Evolutionary conservation across 2,888 invertebrate species (phyloP).

Genomic region (Pharmacophagus antenor): DNA sequence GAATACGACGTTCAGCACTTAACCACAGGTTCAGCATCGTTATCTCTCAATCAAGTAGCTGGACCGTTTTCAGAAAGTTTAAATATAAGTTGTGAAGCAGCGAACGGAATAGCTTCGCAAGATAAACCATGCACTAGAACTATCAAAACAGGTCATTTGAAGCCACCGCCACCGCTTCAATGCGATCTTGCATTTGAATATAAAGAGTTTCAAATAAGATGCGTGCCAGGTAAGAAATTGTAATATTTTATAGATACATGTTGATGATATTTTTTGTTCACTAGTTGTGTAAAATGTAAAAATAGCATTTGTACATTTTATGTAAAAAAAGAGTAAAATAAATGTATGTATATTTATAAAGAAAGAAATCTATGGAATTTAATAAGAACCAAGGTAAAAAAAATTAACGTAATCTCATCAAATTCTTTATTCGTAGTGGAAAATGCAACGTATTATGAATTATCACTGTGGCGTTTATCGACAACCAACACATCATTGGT

Average conservation of each 20-base stretch:
- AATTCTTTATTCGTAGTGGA: conserved; percentile 51
- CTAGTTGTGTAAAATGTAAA: too few relatives aligned
- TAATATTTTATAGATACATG: conserved; percentile 2
- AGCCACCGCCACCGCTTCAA: conserved; percentile 66
- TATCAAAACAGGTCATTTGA: conserved; percentile 62
- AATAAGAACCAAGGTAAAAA: too few relatives aligned
- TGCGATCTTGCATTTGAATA: conserved; percentile 70
- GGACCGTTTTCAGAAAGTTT: conserved; percentile 60
- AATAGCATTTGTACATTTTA: too few relatives aligned
- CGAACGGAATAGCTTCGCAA: conserved; percentile 69
- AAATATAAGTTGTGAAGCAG: conserved; percentile 66
- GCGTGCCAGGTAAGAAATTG: conserved; percentile 61
- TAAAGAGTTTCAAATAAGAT: conserved; percentile 72
- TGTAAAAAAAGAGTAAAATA: too few relatives aligned
- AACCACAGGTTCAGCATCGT: conserved; percentile 64
- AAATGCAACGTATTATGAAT: conserved; percentile 74
- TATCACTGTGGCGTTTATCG: conserved; percentile 72
- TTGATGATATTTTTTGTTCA: too few relatives aligned
- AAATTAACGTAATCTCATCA: neutral
- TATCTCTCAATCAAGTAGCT: conserved; percentile 63
- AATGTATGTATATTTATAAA: too few relatives aligned
- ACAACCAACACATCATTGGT: conserved; percentile 65
- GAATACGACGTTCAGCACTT: conserved; percentile 60
- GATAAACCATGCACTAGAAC: conserved; percentile 60
- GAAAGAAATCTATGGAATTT: too few relatives aligned